These are phyloP conservation scores for Meiosimyza platycephala DNA, from an alignment of 2,888 invertebrate species.

Conservation along the genomic window DNA sequence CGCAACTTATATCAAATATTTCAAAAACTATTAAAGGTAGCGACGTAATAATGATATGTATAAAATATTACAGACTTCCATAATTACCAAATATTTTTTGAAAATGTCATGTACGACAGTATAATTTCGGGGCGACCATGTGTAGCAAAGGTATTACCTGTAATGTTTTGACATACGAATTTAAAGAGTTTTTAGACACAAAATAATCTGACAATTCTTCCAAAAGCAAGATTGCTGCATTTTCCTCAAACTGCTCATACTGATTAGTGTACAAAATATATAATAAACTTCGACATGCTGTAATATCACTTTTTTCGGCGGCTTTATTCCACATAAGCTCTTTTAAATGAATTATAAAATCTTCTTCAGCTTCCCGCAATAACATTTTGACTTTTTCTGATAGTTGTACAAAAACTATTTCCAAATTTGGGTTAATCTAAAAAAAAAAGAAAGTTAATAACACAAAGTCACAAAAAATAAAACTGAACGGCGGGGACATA, in stretches of 20 bases:
- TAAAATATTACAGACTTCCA: too few relatives aligned
- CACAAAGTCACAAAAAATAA: too few relatives aligned
- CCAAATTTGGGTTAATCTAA: slow-evolving; percentile 40
- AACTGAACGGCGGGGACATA: too few relatives aligned
- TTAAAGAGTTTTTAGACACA: slow-evolving; percentile 48
- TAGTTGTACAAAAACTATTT: slow-evolving; percentile 52
- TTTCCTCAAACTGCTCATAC: slow-evolving; percentile 60
- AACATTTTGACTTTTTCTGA: slow-evolving; percentile 54
- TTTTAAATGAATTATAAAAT: slow-evolving; percentile 52
- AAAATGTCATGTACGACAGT: too few relatives aligned
- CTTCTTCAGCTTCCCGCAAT: slow-evolving; percentile 53
- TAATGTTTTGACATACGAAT: slow-evolving; percentile 55
- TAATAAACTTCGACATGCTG: slow-evolving; percentile 53
- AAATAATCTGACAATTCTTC: slow-evolving; percentile 58
- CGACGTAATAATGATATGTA: too few relatives aligned
- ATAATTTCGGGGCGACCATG: too few relatives aligned
- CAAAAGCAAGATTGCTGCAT: slow-evolving; percentile 55
- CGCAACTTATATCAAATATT: too few relatives aligned
- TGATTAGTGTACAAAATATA: slow-evolving; percentile 51
- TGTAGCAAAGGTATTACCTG: slow-evolving; percentile 49
- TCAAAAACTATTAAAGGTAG: too few relatives aligned
- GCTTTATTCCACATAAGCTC: slow-evolving; percentile 54
- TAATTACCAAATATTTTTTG: too few relatives aligned
- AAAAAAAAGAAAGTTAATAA: neutral
- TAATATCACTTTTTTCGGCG: slow-evolving; percentile 48